Evolutionary conservation across 2,888 invertebrate genomes (phyloP), one percentile per base, ranked within the genome.

Genomic region (Xanthorhoe spadicearia): DNA sequence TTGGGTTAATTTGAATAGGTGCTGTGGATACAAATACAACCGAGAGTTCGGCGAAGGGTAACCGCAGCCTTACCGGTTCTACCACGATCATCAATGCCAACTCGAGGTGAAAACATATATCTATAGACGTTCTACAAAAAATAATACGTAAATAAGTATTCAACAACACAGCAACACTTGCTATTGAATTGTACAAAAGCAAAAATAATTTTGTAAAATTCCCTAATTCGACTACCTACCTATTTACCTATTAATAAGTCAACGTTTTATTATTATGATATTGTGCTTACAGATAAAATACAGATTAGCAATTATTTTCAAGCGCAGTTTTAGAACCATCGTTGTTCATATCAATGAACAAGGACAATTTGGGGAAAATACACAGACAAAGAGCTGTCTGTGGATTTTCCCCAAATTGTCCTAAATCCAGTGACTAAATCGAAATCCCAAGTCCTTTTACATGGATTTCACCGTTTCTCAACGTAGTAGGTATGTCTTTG

Each of bases 61-160:
- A 88, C 91, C 86, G 78, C 87, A 85, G 82, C 80, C 82, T 77
- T 90, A 91, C 92, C 92, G 92, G 92, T 92, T 90, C 86, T 84
- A 83, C 86, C 83, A 83, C 83, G 87, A 85, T 13, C 51, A 51
- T 85, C 92, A 91, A 91, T 89, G 90, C 88, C 89, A 84, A 81
- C 73, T 77, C 89, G 89, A 89, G 89, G 90, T 87, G 87, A 89
- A 87, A 87, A 88, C 87, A 80, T 81, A 82, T 80, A 80, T 82
- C 84, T 84, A 83, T 82, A 87, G 85, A 83, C 81, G 82, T 81
- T 86, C 86, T 83, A 85, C 83, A 84, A n/a, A 83, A 8, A 46
- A 46, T 15, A 13, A 15, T 8, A 38, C n/a, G 23, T 7, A 72
- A 76, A 72, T 23, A 73, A 74, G 72, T 77, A 71, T n/a, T n/a